phyloP scores from a whole-genome alignment of 2,113 vertebrate genomes.

The Turnix velox region DNA sequence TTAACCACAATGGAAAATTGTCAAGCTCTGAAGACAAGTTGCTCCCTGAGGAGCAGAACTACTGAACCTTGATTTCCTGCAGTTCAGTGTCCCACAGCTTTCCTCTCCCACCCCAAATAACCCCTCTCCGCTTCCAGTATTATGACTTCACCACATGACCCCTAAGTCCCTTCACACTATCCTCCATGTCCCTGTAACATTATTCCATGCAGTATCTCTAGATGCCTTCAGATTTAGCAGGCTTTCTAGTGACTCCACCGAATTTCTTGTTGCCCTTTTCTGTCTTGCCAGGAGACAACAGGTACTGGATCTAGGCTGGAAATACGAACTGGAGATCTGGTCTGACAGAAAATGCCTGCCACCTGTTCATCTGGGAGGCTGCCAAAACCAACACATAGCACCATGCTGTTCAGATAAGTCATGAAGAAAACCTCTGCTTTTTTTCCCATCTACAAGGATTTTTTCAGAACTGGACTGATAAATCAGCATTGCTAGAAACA shows the following conservation, averaged over 20 bases:
- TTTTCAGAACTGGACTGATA: background rate
- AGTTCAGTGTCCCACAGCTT: background rate
- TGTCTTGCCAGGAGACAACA: background rate
- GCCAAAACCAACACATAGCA: background rate
- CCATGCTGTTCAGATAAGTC: background rate
- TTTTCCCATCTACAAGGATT: background rate
- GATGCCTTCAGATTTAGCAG: background rate
- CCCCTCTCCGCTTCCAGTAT: background rate
- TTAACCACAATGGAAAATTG: conserved; percentile 16
- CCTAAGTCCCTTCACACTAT: background rate
- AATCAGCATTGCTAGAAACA: background rate
- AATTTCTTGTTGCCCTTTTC: background rate
- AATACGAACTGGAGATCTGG: background rate
- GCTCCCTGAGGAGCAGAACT: conserved; percentile 18
- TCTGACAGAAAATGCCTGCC: background rate
- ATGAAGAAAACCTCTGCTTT: background rate
- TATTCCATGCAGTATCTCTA: background rate
- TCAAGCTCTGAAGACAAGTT: conserved; percentile 35
- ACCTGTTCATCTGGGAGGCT: background rate
- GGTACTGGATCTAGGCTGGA: background rate
- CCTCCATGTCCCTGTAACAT: background rate
- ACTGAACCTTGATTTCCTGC: conserved; percentile 45
- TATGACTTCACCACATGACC: background rate
- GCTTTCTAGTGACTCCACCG: background rate
- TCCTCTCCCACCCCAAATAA: background rate